Conservation (phyloP, 2,888 invertebrate genomes). For the Troilus luridus region DNA sequence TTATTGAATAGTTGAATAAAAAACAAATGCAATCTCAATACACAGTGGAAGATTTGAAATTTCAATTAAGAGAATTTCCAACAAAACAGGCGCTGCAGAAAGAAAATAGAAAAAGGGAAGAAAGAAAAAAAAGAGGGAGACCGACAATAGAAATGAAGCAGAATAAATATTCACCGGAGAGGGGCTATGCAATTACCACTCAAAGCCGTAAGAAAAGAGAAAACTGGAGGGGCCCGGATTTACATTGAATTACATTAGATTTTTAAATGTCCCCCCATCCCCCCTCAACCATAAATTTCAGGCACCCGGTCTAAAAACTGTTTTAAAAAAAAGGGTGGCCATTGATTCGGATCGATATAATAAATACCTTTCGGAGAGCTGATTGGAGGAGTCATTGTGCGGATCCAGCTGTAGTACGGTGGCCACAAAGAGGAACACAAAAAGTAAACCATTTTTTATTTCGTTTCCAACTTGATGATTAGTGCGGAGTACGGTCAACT, state of each 20-base stretch:
- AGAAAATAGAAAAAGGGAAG: not conserved
- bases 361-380: slow-evolving; percentile 45
- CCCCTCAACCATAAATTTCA: slow-evolving; percentile 55
- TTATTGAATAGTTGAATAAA: not conserved
- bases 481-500: not conserved
- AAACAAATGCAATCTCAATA: not conserved
- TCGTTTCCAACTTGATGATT: not conserved
- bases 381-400: slow-evolving; percentile 20
- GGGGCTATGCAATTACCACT: slow-evolving; percentile 52
- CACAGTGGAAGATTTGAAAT: not conserved
- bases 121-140: not conserved
- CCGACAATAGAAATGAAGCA: slow-evolving; percentile 45
- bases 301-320: slow-evolving; percentile 50
- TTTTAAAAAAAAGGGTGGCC: slow-evolving; percentile 42
- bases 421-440: slow-evolving; percentile 8
- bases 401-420: not conserved
- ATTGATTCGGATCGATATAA: slow-evolving; percentile 57
- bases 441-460: not conserved
- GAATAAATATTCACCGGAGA: slow-evolving; percentile 39
- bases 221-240: slow-evolving; percentile 38
- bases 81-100: not conserved
- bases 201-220: slow-evolving; percentile 50
- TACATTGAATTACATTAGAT: slow-evolving; percentile 59
- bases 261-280: slow-evolving; percentile 57
- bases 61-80: slow-evolving; percentile 39